Conservation (phyloP, 1,140 invertebrate species). For the Brachionus koreanus region DNA sequence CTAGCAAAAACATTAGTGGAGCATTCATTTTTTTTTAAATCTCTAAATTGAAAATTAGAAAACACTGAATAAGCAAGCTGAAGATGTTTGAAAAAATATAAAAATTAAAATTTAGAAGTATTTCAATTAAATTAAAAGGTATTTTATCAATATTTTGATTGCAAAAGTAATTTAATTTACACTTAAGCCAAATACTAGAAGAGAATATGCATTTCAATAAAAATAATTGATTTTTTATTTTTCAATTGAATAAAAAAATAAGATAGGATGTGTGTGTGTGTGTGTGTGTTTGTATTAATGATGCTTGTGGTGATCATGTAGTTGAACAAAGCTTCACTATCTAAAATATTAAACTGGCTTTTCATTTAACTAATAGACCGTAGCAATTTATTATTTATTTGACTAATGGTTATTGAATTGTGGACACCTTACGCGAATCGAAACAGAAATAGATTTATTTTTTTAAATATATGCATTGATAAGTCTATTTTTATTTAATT, state of each 20-base stretch:
- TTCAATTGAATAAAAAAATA: not conserved
- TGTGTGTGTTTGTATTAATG: too few species aligned
- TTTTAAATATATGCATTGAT: not conserved
- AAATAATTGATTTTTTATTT: not conserved
- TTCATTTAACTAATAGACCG: not conserved
- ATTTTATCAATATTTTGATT: not conserved
- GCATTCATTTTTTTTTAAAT: not conserved
- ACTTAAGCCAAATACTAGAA: not conserved
- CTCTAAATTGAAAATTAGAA: not conserved
- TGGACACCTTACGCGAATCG: not conserved
- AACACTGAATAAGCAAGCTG: not conserved
- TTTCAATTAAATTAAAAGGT: not conserved
- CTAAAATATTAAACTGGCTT: not conserved
- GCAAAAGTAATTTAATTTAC: not conserved
- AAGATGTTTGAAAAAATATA: not conserved
- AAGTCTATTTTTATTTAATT: not conserved
- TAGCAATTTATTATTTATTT: not conserved
- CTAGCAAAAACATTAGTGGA: not conserved
- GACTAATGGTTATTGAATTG: not conserved
- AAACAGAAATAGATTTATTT: not conserved
- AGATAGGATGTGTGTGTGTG: not conserved
- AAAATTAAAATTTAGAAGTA: not conserved
- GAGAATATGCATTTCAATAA: not conserved
- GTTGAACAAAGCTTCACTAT: not conserved
- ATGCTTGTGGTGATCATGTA: not conserved